Evolutionary conservation across 2,113 vertebrate genomes (phyloP), one percentile per base, ranked within the genome.

Genomic region (Nycticryphes semicollaris): DNA sequence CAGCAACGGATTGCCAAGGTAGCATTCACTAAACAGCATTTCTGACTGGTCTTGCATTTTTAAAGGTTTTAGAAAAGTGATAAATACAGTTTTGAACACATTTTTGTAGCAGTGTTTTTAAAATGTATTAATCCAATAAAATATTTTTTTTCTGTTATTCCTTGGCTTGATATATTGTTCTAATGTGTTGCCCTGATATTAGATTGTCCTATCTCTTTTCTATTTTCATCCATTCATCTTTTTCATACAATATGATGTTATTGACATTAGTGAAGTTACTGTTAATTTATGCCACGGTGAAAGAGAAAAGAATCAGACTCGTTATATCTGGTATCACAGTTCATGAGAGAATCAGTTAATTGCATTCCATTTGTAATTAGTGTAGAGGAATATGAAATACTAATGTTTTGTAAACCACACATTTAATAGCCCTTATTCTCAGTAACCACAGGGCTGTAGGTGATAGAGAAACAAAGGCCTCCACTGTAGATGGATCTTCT

Each of bases 361-460:
- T 95, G 92, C 73, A 91, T 94, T 92, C 73, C 77, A 76, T 95
- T 93, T 94, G 95, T 92, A 91, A 95, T 92, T 93, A 90, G 78
- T 3, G 2, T 84, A 72, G 76, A 95, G n/a, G 75, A 97, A 89
- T 97, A 89, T 41, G 83, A 95, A 90, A 96, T 89, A 88, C 20
- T 64, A 62, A 68, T 96, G 88, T 92, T 97, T 93, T 92, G 79
- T 90, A 94, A 96, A 92, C 91, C 3, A 2, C n/a, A n/a, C 41
- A 28, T 92, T 83, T 78, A 79, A 68, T 84, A 87, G 77, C 62
- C 80, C 57, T 82, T 70, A 33, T 90, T 90, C 54, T 75, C 39
- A 50, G 62, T 30, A 87, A 57, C 87, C 16, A 30, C 22, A 41
- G 53, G 80, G 39, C 90, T 92, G 64, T 64, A 72, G 73, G 64